These are phyloP conservation scores for Elgaria multicarinata DNA, from an alignment of 2,113 vertebrate genomes.

Conservation along the genomic window DNA sequence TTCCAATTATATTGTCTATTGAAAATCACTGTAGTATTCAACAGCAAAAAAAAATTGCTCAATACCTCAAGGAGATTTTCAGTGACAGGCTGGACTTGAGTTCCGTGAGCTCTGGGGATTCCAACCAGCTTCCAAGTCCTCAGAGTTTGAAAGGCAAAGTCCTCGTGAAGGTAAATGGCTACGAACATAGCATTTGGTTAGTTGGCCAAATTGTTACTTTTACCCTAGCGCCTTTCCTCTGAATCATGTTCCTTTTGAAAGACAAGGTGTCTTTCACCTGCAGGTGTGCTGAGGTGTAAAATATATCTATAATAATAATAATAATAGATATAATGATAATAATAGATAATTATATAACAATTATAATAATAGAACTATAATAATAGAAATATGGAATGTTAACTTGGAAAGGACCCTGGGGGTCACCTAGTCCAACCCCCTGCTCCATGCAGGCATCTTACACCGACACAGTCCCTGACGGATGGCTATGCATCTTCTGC, in stretches of 20 bases:
- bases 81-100: conserved; percentile 91
- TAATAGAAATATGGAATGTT: background rate
- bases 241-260: background rate
- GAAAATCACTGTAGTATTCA: conserved; percentile 97
- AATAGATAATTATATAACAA: too few relatives aligned
- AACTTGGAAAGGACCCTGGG: background rate
- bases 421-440: background rate
- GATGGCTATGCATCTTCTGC: background rate
- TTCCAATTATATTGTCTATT: conserved; percentile 93
- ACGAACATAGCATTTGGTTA: background rate
- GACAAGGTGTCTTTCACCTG: background rate
- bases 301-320: too few relatives aligned
- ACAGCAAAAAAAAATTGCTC: conserved; percentile 96
- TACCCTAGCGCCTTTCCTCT: background rate
- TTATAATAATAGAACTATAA: background rate
- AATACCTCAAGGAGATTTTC: conserved; percentile 92
- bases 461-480: background rate
- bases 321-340: too few relatives aligned
- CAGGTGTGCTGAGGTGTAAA: background rate
- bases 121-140: conserved; percentile 90
- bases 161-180: conserved; percentile 89
- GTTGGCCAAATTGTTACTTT: background rate
- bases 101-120: conserved; percentile 79
- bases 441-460: background rate
- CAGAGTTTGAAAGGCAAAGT: conserved; percentile 92